phyloP scores from a whole-genome alignment of 2,113 vertebrate genomes.

The Synodontis membranacea region DNA sequence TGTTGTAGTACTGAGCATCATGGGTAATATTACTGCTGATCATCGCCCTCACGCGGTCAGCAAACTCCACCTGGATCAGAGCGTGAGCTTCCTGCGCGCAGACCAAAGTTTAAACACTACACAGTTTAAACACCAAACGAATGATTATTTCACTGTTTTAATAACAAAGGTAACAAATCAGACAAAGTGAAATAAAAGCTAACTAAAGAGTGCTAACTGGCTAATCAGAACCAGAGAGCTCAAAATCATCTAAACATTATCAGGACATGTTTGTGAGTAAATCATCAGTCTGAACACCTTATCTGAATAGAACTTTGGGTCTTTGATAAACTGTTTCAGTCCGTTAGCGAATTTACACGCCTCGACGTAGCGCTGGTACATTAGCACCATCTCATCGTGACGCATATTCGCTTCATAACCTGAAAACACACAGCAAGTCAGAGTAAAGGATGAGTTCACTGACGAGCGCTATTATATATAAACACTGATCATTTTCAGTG shows the following conservation, averaged over 20 bases:
- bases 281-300: slow-evolving; percentile 15
- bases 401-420: slow-evolving; percentile 76
- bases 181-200: not conserved
- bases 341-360: slow-evolving; percentile 85
- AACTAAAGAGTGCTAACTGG: not conserved
- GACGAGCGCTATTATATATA: too few species aligned
- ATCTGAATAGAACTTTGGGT: slow-evolving; percentile 60
- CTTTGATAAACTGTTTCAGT: slow-evolving; percentile 68
- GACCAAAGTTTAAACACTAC: not conserved
- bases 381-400: slow-evolving; percentile 61
- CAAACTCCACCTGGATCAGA: slow-evolving; percentile 69
- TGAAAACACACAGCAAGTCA: slow-evolving; percentile 52
- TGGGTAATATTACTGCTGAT: slow-evolving; percentile 65
- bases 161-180: not conserved
- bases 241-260: not conserved
- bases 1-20: slow-evolving; percentile 62
- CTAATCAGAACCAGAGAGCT: not conserved
- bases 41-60: slow-evolving; percentile 56
- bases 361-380: slow-evolving; percentile 83
- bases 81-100: slow-evolving; percentile 18
- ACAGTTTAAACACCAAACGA: not conserved
- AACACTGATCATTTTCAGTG: too few species aligned
- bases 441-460: not conserved
- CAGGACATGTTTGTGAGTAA: not conserved
- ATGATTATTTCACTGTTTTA: not conserved